A percentile compares a stretch with the other conserved stretches of the same genome.
phyloP scores from a whole-genome alignment of 2,113 vertebrate species.

The Synodontis membranacea region DNA sequence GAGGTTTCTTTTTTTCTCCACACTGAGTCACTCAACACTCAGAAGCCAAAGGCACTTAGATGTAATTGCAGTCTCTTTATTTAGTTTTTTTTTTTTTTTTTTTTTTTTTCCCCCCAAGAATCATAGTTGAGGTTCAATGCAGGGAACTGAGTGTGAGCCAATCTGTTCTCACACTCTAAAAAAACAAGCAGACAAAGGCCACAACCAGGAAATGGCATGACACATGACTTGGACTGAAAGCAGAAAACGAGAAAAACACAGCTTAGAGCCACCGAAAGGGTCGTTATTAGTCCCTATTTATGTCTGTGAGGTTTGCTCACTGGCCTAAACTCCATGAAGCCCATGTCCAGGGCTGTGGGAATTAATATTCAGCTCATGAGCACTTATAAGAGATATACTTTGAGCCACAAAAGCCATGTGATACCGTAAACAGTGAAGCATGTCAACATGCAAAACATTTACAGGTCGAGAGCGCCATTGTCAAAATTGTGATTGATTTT shows the following conservation, averaged over 20 bases:
- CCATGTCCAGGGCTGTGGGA: background rate
- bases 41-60: constrained; percentile 12
- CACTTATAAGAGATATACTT: background rate
- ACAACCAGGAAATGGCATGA: background rate
- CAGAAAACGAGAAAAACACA: background rate
- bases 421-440: background rate
- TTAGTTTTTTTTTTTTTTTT: background rate
- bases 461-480: too few species aligned
- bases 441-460: too few species aligned
- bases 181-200: background rate
- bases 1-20: background rate
- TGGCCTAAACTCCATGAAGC: too few species aligned
- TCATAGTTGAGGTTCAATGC: constrained; percentile 1
- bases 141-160: constrained; percentile 4
- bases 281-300: background rate
- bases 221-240: background rate
- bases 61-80: constrained; percentile 27
- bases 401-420: background rate
- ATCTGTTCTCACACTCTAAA: background rate
- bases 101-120: background rate
- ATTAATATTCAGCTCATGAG: too few species aligned
- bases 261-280: background rate
- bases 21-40: background rate
- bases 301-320: too few species aligned
- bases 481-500: background rate